Evolutionary conservation across 2,797 vertebrate genomes (phyloP).

Genomic region (Apodemus agrarius): DNA sequence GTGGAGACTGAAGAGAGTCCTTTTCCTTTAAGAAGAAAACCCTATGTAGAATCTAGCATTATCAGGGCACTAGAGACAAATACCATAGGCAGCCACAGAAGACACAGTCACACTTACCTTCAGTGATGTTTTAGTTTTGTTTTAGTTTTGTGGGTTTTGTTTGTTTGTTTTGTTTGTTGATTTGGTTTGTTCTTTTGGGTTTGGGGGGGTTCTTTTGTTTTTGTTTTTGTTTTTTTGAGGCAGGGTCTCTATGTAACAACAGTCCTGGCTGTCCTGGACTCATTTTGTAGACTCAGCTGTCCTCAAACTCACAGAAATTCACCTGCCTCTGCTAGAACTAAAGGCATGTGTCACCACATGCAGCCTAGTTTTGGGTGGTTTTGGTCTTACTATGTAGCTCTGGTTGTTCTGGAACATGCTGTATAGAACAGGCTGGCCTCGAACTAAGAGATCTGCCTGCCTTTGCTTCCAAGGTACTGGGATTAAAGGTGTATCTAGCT

Average conservation of each 20-base stretch:
- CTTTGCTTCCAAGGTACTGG: background rate
- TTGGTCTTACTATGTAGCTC: background rate
- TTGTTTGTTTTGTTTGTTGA: background rate
- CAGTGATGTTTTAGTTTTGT: background rate
- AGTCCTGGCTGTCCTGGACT: background rate
- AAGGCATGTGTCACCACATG: background rate
- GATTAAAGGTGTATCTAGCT: too few species aligned
- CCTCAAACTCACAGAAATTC: background rate
- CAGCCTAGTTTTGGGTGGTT: background rate
- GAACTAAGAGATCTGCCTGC: background rate
- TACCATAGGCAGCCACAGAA: background rate
- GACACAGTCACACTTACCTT: background rate
- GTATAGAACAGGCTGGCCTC: background rate
- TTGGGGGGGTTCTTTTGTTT: background rate
- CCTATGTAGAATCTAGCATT: background rate
- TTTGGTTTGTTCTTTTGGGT: too few species aligned
- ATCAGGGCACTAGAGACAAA: background rate
- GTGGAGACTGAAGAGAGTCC: background rate
- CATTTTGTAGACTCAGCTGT: background rate
- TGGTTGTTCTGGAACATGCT: background rate
- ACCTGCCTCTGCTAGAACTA: background rate
- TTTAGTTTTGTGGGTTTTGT: background rate
- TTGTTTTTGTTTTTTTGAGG: background rate
- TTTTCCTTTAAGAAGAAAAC: slow-evolving; percentile 32
- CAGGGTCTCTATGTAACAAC: background rate